phyloP scores from a whole-genome alignment of 2,113 vertebrate species.

The Nycticebus coucang region DNA sequence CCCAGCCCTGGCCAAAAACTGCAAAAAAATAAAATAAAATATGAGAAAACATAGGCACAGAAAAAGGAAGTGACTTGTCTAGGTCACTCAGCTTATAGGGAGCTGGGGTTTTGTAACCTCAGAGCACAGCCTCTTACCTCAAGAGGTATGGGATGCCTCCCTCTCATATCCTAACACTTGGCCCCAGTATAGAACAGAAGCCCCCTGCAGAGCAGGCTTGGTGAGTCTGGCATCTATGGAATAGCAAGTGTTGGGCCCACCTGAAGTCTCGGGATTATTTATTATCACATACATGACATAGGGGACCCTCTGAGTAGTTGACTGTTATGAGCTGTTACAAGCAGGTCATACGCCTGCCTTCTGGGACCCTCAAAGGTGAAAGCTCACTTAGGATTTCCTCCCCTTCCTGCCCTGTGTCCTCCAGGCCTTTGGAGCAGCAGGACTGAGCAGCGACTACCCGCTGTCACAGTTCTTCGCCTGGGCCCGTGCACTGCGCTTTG shows the following conservation, averaged over 20 bases:
- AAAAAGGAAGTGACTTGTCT: not conserved
- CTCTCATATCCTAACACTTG: not conserved
- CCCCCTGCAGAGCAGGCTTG: not conserved
- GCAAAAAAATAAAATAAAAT: not conserved
- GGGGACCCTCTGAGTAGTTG: too few species aligned
- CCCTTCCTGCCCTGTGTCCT: not conserved
- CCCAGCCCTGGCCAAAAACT: not conserved
- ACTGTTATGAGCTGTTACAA: not conserved
- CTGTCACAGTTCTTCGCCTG: conserved; percentile 75
- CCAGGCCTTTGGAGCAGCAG: conserved; percentile 83
- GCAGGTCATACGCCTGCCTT: not conserved
- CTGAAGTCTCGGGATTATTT: not conserved
- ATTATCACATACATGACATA: not conserved
- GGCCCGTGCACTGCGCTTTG: conserved; percentile 76
- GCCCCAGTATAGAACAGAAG: not conserved
- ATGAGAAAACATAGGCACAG: not conserved
- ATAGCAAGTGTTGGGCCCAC: not conserved
- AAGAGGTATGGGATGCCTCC: not conserved
- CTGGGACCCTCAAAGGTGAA: not conserved
- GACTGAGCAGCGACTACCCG: conserved; percentile 74
- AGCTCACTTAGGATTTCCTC: not conserved
- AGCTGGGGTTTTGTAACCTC: not conserved
- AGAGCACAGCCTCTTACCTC: not conserved
- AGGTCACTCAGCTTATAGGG: not conserved
- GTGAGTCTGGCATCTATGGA: not conserved